These are phyloP conservation scores for Drosophila kokeensis DNA, from an alignment of 2,888 invertebrate genomes.

Conservation along the genomic window DNA sequence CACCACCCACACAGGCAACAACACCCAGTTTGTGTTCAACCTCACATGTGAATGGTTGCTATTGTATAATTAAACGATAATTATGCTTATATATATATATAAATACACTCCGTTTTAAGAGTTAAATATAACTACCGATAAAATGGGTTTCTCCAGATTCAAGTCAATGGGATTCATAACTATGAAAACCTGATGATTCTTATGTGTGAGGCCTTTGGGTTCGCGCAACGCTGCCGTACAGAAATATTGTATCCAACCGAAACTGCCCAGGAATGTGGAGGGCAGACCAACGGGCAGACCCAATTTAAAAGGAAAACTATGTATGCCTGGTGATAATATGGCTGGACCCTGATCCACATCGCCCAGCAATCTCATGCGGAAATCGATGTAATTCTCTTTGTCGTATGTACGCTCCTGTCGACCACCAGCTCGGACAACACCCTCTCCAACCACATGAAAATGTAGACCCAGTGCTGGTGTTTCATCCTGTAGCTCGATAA, in stretches of 20 bases:
- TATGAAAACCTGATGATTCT: constrained; percentile 98
- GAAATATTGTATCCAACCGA: constrained; percentile 98
- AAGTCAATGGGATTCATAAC: constrained; percentile 98
- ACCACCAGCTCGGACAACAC: constrained; percentile 93
- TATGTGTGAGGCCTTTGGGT: constrained; percentile 93
- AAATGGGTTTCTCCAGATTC: constrained; percentile 94
- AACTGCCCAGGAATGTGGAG: constrained; percentile 96
- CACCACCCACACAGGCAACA: constrained; percentile 92
- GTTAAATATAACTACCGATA: constrained; percentile 88
- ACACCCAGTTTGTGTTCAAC: constrained; percentile 96
- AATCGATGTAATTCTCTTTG: constrained; percentile 97
- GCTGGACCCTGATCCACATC: constrained; percentile 94
- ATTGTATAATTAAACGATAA: constrained; percentile 39
- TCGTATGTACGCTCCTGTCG: constrained; percentile 94
- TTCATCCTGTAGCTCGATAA: constrained; percentile 96
- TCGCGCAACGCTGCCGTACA: constrained; percentile 96
- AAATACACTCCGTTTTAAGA: not conserved
- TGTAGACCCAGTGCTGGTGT: constrained; percentile 95
- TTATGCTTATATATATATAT: too few species aligned
- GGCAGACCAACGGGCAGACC: constrained; percentile 95
- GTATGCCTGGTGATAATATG: constrained; percentile 95
- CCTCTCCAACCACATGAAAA: constrained; percentile 97
- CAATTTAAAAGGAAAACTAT: constrained; percentile 97
- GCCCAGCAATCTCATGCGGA: constrained; percentile 95
- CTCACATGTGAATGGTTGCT: constrained; percentile 96